Evolutionary conservation across 2,797 vertebrate species (phyloP), one percentile per base, ranked within the genome.

Genomic region (Chelmon rostratus): DNA sequence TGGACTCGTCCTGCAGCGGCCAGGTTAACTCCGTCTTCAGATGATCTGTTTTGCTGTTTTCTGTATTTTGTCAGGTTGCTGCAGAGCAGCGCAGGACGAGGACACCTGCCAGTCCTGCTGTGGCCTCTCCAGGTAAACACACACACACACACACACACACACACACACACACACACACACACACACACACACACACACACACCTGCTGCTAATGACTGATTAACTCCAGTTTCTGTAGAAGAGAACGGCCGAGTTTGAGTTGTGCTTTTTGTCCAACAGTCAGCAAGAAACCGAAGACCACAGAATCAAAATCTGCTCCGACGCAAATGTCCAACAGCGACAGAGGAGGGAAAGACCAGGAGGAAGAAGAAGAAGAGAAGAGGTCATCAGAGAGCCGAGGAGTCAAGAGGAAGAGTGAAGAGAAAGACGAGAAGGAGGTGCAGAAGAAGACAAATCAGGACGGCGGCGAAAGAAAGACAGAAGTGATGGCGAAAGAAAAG

Each of bases 201-300:
- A 42, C 6, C 6, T 93, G 71, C 96, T 95, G 38, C 1, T 94
- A 94, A 65, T 95, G 7, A 37, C 4, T 13, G 2, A 0, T 28
- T 37, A 2, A 66, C 10, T 54, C 44, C 4, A 40, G 3, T 3
- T 10, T 50, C 21, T 15, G 0, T 23, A 2, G 15, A 16, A 46
- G 23, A 6, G 7, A 46, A 66, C 3, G 28, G 28, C 3, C 3
- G 3, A 69, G 21, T 19, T 6, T 2, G 25, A 40, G 6, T 3
- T 9, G 2, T 61, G 2, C 19, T 13, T n/a, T 11, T 16, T 25
- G 6, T 10, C n/a, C 28, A 42, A 33, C 71, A 85, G 84, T 12
- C 63, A 21, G 13, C 6, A 74, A 68, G 47, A 78, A 70, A n/a
- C 15, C 2, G 10, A 50, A 62, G 23, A 53, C 21, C 0, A 5